Base-by-base conservation (phyloP, 64 coral and sea anemone species). In the Actinia equina region DNA sequence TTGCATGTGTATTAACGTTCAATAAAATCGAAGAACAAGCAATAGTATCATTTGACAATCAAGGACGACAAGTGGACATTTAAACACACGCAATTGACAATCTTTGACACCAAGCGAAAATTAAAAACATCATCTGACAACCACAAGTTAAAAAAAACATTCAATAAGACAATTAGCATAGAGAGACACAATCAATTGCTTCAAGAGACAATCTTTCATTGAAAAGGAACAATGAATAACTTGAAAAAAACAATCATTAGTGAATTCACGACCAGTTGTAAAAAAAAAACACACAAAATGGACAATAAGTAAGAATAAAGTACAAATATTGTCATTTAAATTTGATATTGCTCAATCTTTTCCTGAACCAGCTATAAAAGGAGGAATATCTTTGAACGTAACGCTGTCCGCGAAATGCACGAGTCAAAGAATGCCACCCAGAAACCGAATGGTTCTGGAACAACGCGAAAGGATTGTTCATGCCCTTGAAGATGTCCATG, bases 151-250 rank as follows among this genome's bases (percentile, higher is more conserved):
- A 91, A 91, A 91, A 83, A 91, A 83, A 90, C 89, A 90, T 90
- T 90, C 89, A 53, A 85, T 86, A 85, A 74, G 89, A 20, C 83
- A 91, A 91, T 91, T 91, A 91, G 90, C 90, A 91, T 87, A 91
- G 90, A 91, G 90, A 91, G 90, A 85, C 84, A 87, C 90, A 91
- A 91, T 91, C 90, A 91, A 91, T 91, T 84, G 90, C 77, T 84
- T 91, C 90, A 91, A 91, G 77, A 87, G 90, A 91, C 85, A 91
- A 87, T 91, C 84, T 87, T 82, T 91, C 86, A 91, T 86, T 87
- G 89, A 86, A 91, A 91, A 86, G 82, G 58, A 86, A 91, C 83
- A 86, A 86, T 86, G 83, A 91, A 91, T 91, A 65, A 83, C 83
- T 54, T 76, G 89, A 91, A 43, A 85, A 85, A 85, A 45, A 49